These are phyloP conservation scores for Pammene fasciana DNA, from an alignment of 2,888 invertebrate genomes.

Conservation along the genomic window DNA sequence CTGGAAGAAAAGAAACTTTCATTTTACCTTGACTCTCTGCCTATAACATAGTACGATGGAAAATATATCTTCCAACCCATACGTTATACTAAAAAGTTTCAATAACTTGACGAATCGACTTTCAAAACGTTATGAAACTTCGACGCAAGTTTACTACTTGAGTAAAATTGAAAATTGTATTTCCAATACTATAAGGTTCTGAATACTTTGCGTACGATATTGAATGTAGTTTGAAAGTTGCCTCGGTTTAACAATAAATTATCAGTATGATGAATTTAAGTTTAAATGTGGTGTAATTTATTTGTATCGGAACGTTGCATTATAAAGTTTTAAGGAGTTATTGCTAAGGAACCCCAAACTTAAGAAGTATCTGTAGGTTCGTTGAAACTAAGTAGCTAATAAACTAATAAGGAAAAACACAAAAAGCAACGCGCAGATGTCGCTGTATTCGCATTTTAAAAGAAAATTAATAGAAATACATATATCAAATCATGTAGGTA, in stretches of 20 bases:
- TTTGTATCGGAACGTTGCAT: no score
- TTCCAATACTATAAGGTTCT: neutral
- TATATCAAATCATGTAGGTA: no score
- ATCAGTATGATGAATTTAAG: neutral
- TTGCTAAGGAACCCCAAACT: no score
- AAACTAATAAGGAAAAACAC: no score
- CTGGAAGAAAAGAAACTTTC: neutral
- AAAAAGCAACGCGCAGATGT: no score
- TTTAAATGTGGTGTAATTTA: no score
- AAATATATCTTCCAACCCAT: constrained; percentile 39
- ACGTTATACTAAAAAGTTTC: constrained; percentile 38
- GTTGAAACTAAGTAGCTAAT: no score
- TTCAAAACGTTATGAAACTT: constrained; percentile 34
- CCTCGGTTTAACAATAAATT: constrained; percentile 8
- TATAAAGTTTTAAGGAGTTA: no score
- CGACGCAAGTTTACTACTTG: constrained; percentile 26
- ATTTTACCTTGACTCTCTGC: constrained; percentile 10
- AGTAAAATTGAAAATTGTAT: constrained; percentile 28
- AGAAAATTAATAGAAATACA: no score
- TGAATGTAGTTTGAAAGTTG: constrained; percentile 8
- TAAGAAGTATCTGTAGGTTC: no score
- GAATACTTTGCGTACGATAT: neutral
- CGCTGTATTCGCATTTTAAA: no score
- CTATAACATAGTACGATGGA: constrained; percentile 42
- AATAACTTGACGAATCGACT: constrained; percentile 45